A percentile compares a stretch with the other conserved stretches of the same genome.
Conservation (phyloP, 2,113 vertebrate genomes). For the Oncorhynchus gorbuscha region DNA sequence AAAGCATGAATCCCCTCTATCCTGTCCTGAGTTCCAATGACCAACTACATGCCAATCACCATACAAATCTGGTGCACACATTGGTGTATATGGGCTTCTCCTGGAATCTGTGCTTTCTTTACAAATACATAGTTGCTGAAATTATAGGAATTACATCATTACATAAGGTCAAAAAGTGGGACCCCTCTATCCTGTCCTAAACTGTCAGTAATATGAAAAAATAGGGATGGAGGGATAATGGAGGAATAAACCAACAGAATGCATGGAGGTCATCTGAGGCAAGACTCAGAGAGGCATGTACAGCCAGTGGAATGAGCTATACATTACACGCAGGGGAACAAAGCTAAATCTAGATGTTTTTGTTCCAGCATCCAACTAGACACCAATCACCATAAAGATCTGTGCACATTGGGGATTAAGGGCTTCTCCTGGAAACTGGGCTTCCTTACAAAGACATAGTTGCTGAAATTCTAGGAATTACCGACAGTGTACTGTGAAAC, state of each 20-base stretch:
- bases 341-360: slow-evolving; percentile 7
- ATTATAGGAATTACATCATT: slow-evolving; percentile 49
- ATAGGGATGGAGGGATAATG: too few relatives aligned
- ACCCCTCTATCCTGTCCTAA: background rate
- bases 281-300: slow-evolving; percentile 26
- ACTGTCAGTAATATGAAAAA: background rate
- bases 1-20: background rate
- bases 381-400: slow-evolving; percentile 25
- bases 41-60: slow-evolving; percentile 14
- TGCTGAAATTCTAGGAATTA: slow-evolving; percentile 57
- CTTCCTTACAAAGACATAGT: slow-evolving; percentile 37
- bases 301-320: slow-evolving; percentile 12
- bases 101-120: slow-evolving; percentile 16
- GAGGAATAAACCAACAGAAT: too few relatives aligned
- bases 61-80: slow-evolving; percentile 15
- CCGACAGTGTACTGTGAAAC: slow-evolving; percentile 27
- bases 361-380: slow-evolving; percentile 26
- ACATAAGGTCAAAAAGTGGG: too few relatives aligned
- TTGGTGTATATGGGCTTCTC: background rate
- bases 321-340: slow-evolving; percentile 23
- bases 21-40: slow-evolving; percentile 2
- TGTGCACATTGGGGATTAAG: background rate
- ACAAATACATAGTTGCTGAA: slow-evolving; percentile 41
- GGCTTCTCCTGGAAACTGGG: background rate
- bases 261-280: background rate